Evolutionary conservation across 2,888 invertebrate species (phyloP).

Genomic region (Chrysomela aeneicollis): DNA sequence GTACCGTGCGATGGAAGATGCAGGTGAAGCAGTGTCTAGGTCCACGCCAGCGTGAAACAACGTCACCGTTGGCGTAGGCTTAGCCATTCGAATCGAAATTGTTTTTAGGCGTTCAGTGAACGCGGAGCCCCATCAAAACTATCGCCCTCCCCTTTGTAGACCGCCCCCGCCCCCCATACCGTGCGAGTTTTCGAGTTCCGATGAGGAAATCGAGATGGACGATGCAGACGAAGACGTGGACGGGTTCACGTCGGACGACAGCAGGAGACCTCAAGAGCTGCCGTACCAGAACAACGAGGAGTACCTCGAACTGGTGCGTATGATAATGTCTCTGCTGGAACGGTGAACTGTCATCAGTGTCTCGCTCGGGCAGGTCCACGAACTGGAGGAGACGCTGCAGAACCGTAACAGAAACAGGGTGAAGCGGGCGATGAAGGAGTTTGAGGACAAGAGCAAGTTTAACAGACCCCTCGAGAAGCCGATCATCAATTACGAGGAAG

Average conservation of each 20-base stretch:
- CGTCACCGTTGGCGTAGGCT: too few relatives aligned
- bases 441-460: slow-evolving; percentile 55
- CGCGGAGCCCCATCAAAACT: background rate
- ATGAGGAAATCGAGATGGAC: background rate
- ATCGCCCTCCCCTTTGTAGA: background rate
- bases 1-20: slow-evolving; percentile 21
- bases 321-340: too few relatives aligned
- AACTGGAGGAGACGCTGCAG: slow-evolving; percentile 57
- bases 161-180: slow-evolving; percentile 13
- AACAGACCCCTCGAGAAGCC: slow-evolving; percentile 56
- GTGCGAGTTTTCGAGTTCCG: slow-evolving; percentile 22
- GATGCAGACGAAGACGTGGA: slow-evolving; percentile 24
- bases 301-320: slow-evolving; percentile 53
- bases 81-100: background rate
- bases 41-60: too few relatives aligned
- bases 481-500: slow-evolving; percentile 46
- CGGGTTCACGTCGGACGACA: slow-evolving; percentile 12
- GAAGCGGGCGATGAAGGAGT: slow-evolving; percentile 55
- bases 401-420: slow-evolving; percentile 56
- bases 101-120: background rate
- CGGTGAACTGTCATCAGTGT: too few relatives aligned
- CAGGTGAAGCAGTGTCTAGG: slow-evolving; percentile 6
- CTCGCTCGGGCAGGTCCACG: slow-evolving; percentile 48
- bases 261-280: slow-evolving; percentile 41
- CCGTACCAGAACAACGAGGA: slow-evolving; percentile 58